phyloP scores from a whole-genome alignment of 2,113 vertebrate species.

The Chamaea fasciata region DNA sequence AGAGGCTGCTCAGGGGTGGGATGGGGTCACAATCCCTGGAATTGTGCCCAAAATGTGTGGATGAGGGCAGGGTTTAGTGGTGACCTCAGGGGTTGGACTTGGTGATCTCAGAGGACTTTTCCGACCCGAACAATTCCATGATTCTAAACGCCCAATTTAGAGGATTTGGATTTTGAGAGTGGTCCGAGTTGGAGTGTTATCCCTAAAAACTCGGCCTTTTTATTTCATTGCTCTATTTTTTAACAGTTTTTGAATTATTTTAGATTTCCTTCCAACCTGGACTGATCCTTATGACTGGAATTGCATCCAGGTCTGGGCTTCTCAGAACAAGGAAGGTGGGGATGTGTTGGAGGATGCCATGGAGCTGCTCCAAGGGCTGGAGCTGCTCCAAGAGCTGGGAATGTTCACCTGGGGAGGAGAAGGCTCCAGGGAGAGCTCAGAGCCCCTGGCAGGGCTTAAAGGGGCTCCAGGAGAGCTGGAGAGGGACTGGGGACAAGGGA shows the following conservation, averaged over 20 bases:
- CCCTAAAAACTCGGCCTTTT: fast-evolving
- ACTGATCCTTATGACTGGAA: fast-evolving
- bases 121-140: fast-evolving
- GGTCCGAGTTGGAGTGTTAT: fast-evolving
- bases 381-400: background rate
- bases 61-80: too few species aligned
- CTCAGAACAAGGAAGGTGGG: background rate
- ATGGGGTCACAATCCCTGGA: background rate
- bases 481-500: background rate
- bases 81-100: background rate
- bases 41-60: background rate
- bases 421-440: background rate
- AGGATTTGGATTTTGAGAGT: background rate
- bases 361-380: background rate
- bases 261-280: background rate
- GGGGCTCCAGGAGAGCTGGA: background rate
- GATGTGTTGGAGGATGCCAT: fast-evolving
- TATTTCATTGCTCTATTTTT: background rate
- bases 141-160: background rate
- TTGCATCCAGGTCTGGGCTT: background rate
- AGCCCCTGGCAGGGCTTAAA: background rate
- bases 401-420: background rate
- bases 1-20: background rate
- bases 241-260: background rate
- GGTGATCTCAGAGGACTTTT: background rate